phyloP scores from a whole-genome alignment of 2,888 invertebrate species.

The Trachelus iudaicus region DNA sequence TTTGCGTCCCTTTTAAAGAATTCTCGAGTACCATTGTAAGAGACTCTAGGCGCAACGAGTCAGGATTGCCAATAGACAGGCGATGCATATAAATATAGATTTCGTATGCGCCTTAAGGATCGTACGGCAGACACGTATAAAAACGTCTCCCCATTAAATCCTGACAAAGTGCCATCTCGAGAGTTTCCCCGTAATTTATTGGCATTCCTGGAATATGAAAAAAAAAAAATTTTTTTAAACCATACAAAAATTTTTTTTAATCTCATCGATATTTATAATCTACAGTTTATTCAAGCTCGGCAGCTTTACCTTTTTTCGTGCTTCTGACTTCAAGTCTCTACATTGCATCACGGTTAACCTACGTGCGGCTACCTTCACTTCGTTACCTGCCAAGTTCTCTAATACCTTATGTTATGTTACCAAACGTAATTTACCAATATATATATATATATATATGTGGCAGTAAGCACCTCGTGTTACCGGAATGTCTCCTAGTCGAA shows the following conservation, averaged over 20 bases:
- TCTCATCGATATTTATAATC: no score
- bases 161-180: neutral
- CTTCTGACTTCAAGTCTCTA: no score
- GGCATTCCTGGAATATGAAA: no score
- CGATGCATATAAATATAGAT: neutral
- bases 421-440: neutral
- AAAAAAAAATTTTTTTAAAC: no score
- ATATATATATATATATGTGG: no score
- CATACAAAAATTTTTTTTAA: no score
- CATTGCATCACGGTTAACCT: no score
- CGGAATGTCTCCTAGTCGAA: neutral
- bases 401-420: neutral
- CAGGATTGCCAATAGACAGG: neutral
- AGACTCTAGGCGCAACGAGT: neutral
- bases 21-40: neutral
- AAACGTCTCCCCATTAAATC: neutral
- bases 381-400: neutral
- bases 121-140: neutral
- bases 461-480: neutral
- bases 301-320: no score
- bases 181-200: neutral
- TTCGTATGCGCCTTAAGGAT: neutral
- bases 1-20: neutral
- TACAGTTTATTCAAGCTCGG: rapidly evolving
- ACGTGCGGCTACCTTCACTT: neutral